These are phyloP conservation scores for Chloroceryle aenea DNA, from an alignment of 2,113 vertebrate species.

Conservation along the genomic window DNA sequence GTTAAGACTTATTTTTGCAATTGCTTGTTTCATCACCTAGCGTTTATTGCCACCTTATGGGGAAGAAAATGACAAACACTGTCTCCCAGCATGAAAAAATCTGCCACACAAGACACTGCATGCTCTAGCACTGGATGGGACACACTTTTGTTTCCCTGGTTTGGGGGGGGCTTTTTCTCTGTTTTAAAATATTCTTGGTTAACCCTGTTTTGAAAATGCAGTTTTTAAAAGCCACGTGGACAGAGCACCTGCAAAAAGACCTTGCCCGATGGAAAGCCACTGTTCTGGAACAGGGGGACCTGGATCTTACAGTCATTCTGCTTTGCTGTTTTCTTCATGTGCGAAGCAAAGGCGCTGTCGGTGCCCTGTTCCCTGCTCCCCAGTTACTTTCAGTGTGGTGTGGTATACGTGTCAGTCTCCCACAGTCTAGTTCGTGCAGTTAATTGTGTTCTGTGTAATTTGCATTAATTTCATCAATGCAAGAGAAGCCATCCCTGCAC, in stretches of 20 bases:
- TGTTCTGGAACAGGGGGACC: background rate
- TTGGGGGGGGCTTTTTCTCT: background rate
- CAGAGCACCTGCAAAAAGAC: background rate
- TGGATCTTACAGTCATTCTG: background rate
- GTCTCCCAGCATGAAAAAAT: background rate
- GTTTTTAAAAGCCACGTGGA: background rate
- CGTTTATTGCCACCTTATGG: background rate
- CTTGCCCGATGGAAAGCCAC: background rate
- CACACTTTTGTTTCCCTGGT: fast-evolving
- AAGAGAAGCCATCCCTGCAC: background rate
- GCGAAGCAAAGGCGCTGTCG: background rate
- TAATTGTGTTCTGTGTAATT: background rate
- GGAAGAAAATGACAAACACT: background rate
- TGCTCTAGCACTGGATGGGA: background rate
- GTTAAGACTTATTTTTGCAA: background rate
- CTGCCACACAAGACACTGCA: background rate
- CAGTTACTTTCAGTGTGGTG: background rate
- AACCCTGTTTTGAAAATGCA: background rate
- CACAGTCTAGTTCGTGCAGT: background rate
- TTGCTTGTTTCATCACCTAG: background rate
- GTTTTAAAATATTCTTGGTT: background rate
- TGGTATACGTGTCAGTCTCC: background rate
- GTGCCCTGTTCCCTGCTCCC: background rate
- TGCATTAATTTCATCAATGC: background rate
- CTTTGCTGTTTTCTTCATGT: fast-evolving